Evolutionary conservation across 2,888 invertebrate species (phyloP), one percentile per base, ranked within the genome.

Genomic region (Mylabris sibirica): DNA sequence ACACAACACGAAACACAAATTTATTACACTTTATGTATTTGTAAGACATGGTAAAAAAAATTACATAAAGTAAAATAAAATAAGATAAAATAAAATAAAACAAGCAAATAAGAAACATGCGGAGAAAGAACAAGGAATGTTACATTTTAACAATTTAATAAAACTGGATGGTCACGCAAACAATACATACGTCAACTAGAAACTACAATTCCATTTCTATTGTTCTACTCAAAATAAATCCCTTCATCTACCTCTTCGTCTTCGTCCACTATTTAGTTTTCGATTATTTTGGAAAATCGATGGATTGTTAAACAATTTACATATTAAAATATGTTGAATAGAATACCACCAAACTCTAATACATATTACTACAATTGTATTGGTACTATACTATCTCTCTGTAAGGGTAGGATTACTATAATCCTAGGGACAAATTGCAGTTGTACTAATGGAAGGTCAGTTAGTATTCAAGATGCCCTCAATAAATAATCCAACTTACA

Each of bases 361-460:
- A 53, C 66, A 63, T 30, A 22, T 22, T 22, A 24, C 34, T 65
- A 34, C 65, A 63, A 57, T 34, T 4, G 30, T 30, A 30, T 30
- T 30, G 30, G 30, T 30, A 30, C 30, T 30, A 30, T 30, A 53
- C 60, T 63, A 66, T 69, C 69, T 68, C 38, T 44, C 4, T 44
- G 11, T 35, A 35, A 35, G 44, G 41, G 53, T 60, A 60, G 69
- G 69, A 69, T 69, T 66, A 69, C 66, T 66, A 60, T 69, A 69
- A 69, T 69, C 69, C 69, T 49, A 63, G 5, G 67, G 71, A 71
- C 71, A 73, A 73, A 73, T 73, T 73, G 67, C 69, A 72, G 66
- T 63, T 44, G 65, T 68, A 60, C 69, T 69, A 69, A 69, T 69
- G 69, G 63, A 69, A 69, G 69, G 69, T 69, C 69, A 63, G 30